Base-by-base conservation (phyloP, 2,113 vertebrate genomes). In the Brachypteracias leptosomus region DNA sequence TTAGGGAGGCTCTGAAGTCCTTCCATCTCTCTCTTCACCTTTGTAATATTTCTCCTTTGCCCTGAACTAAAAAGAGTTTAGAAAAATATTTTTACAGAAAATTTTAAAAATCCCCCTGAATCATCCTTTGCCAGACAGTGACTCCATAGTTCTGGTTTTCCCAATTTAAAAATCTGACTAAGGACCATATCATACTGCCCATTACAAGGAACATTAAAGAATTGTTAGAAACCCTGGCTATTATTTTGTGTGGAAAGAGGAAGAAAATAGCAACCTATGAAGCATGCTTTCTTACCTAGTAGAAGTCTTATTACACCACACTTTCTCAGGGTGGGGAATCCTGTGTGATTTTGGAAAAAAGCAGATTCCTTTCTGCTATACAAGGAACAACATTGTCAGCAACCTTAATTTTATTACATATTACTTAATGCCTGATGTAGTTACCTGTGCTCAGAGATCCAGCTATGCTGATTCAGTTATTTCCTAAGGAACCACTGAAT, bases 71-170 rank as follows among this genome's bases (percentile, higher is more conserved):
- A 95, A 87, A 7, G 36, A 66, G 71, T 11, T n/a, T 0, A 6
- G 46, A 40, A 63, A 35, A 16, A 42, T 5, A 16, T 10, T 29
- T 17, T 7, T 59, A 35, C 15, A 42, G 24, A 73, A 17, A 38
- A 49, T 63, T 31, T 33, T 36, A 3, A 72, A 78, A 78, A 33
- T 61, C 13, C n/a, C 16, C n/a, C 38, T 85, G 67, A 95, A 63
- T 94, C 80, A 92, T 82, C 14, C 49, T 75, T 84, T 91, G 25
- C 31, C 0, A 1, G 74, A 67, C 19, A 94, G 42, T 97, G 87
- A 91, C 40, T 90, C 49, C n/a, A 10, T n/a, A 67, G 16, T 82
- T 90, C 80, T 93, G 85, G 12, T 80, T 96, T 94, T 93, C 44
- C 70, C 31, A 22, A 24, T 72, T 81, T 67, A 31, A 72, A 89